phyloP scores from a whole-genome alignment of 1,140 invertebrate species.

The Geopemphigus sp. region DNA sequence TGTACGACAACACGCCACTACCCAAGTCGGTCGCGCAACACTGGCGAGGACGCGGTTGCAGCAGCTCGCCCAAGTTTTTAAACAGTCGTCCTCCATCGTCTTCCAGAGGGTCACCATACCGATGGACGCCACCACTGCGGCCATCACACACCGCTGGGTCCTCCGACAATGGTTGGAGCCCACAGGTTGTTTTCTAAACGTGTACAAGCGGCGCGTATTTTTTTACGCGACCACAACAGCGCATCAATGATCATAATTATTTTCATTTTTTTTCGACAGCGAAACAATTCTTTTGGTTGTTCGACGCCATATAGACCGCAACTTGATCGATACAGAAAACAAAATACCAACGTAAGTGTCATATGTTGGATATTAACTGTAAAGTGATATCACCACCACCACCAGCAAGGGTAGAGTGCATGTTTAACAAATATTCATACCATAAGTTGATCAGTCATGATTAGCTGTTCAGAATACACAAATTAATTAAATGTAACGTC shows the following conservation, averaged over 20 bases:
- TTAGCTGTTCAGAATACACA: no score
- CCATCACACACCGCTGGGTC: no score
- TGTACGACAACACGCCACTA: background rate
- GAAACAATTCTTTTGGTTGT: background rate
- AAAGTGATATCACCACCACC: no score
- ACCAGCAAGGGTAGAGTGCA: no score
- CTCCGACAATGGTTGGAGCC: conserved; percentile 13
- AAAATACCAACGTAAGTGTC: conserved; percentile 23
- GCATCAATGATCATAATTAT: no score
- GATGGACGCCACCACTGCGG: background rate
- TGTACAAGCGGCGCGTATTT: no score
- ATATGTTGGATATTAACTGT: no score
- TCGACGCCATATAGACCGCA: background rate
- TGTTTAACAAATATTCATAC: no score
- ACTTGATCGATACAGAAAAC: conserved; percentile 13
- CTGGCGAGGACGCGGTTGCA: conserved; percentile 15
- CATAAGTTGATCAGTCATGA: no score
- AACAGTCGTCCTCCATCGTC: background rate
- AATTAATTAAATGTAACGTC: no score
- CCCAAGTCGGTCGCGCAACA: background rate
- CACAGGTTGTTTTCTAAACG: background rate
- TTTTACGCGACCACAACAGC: no score
- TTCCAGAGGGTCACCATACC: conserved; percentile 1
- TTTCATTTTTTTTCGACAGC: background rate
- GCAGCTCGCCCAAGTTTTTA: conserved; percentile 34